Conservation (phyloP, 2,113 vertebrate species). For the Nibea albiflora region DNA sequence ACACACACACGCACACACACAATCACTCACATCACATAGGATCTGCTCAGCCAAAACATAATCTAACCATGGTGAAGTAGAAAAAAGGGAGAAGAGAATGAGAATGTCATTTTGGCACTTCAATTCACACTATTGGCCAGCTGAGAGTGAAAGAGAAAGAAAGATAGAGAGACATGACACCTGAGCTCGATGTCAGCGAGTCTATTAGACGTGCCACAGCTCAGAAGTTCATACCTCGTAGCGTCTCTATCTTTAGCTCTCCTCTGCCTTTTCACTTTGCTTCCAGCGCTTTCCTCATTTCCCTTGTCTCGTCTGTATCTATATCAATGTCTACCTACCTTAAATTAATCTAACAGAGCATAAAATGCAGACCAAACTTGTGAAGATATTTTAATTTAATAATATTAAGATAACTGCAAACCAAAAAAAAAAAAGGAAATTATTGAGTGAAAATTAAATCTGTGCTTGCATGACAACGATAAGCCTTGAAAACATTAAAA, state of each 20-base stretch:
- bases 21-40: conserved; percentile 1
- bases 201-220: conserved; percentile 58
- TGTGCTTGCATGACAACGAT: neutral
- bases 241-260: conserved; percentile 54
- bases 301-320: neutral
- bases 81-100: conserved; percentile 13
- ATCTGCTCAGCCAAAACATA: conserved; percentile 21
- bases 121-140: conserved; percentile 36
- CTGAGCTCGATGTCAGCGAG: conserved; percentile 47
- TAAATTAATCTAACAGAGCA: neutral
- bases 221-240: conserved; percentile 28
- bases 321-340: neutral
- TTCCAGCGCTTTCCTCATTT: conserved; percentile 1
- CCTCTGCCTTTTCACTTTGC: conserved; percentile 8
- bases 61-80: conserved; percentile 25
- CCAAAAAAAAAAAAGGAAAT: neutral
- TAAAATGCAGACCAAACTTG: neutral
- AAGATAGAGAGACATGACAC: conserved; percentile 36
- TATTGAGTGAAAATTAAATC: neutral
- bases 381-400: conserved; percentile 1
- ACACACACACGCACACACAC: neutral
- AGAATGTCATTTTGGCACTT: conserved; percentile 54
- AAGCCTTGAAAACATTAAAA: neutral
- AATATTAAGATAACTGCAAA: neutral
- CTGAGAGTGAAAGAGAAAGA: conserved; percentile 14